phyloP scores from a whole-genome alignment of 1,140 invertebrate species.

The Thaumatotibia leucotreta region DNA sequence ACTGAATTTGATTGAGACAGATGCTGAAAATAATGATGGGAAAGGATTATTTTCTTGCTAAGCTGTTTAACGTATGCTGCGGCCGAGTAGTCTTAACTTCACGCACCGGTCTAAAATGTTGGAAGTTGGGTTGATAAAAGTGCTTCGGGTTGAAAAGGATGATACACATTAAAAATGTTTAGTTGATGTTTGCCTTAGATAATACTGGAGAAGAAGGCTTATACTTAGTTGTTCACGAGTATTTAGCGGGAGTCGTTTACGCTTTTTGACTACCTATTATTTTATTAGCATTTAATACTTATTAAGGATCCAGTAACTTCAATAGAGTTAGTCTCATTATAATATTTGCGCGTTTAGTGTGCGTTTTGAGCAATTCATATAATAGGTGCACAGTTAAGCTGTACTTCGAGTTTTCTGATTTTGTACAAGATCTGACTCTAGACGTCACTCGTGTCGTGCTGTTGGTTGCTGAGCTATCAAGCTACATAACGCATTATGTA shows the following conservation, averaged over 20 bases:
- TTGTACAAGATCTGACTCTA: background rate
- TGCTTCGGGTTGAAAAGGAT: no score
- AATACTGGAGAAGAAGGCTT: background rate
- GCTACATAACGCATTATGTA: background rate
- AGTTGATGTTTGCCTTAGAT: background rate
- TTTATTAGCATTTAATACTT: slow-evolving; percentile 1
- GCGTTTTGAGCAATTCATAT: background rate
- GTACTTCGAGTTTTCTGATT: background rate
- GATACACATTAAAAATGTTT: no score
- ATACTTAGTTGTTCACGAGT: background rate
- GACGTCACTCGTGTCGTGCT: background rate
- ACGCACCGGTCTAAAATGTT: no score
- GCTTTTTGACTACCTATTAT: background rate
- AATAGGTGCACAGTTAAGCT: background rate
- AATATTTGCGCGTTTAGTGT: background rate
- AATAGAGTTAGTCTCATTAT: background rate
- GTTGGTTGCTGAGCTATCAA: background rate
- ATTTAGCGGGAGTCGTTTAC: background rate
- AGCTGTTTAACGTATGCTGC: no score
- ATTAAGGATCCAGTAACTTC: background rate
- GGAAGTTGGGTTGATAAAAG: no score
- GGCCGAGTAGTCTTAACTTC: no score
- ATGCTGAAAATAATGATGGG: no score
- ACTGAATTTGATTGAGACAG: no score
- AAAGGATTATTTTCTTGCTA: no score